Conservation (phyloP, 1,140 invertebrate genomes). For the Formica exsecta region DNA sequence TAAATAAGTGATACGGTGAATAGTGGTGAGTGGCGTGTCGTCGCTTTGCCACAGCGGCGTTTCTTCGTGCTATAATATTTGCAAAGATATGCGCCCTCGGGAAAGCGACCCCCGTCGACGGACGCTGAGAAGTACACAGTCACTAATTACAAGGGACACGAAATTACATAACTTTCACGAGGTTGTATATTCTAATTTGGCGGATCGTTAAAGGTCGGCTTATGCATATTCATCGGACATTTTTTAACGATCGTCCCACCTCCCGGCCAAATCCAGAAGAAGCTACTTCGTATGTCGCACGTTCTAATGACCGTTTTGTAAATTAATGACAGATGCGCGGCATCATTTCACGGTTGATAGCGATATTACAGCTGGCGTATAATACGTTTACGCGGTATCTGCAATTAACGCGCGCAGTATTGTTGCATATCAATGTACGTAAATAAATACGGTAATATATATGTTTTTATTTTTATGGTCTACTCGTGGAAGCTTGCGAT, state of each 20-base stretch:
- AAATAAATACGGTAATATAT: conserved; percentile 64
- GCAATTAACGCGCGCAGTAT: conserved; percentile 73
- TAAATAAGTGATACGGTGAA: conserved; percentile 21
- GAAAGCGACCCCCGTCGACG: conserved; percentile 64
- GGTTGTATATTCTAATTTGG: conserved; percentile 77
- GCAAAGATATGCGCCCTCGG: conserved; percentile 68
- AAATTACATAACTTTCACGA: conserved; percentile 77
- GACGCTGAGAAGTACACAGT: conserved; percentile 49
- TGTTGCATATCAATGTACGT: conserved; percentile 70
- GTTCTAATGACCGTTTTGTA: conserved; percentile 73
- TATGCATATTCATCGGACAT: conserved; percentile 76
- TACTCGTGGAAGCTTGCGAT: conserved; percentile 26
- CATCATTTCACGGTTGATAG: conserved; percentile 66
- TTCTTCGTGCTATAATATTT: conserved; percentile 69
- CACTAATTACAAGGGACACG: conserved; percentile 73
- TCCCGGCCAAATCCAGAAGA: conserved; percentile 47
- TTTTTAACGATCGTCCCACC: conserved; percentile 69
- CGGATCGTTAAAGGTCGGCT: conserved; percentile 76
- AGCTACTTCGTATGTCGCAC: conserved; percentile 53
- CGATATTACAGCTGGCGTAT: conserved; percentile 51
- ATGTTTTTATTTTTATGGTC: conserved; percentile 64
- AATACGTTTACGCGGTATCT: conserved; percentile 68
- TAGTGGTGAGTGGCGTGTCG: conserved; percentile 34
- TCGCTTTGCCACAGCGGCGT: conserved; percentile 25
- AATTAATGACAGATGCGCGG: conserved; percentile 71